Conservation (phyloP, 2,888 invertebrate genomes). For the Opisthograptis luteolata region DNA sequence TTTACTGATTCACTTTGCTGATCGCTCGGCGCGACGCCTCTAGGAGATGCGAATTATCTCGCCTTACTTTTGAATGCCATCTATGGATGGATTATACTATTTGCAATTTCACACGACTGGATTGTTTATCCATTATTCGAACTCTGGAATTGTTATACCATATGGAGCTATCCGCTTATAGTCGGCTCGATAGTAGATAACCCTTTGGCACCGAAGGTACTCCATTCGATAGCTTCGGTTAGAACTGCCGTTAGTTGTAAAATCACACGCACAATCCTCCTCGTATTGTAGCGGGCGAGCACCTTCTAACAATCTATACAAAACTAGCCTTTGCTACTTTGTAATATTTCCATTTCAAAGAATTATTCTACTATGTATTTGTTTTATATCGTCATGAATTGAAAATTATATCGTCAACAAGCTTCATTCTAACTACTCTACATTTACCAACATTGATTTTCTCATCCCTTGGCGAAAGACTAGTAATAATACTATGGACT, state of each 20-base stretch:
- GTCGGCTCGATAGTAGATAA: conserved; percentile 73
- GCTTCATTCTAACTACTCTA: not conserved
- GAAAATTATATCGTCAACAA: not conserved
- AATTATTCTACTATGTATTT: not conserved
- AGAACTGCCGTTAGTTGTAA: conserved; percentile 74
- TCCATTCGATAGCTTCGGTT: conserved; percentile 67
- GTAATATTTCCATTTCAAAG: not conserved
- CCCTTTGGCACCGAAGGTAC: conserved; percentile 67
- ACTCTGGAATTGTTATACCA: conserved; percentile 45
- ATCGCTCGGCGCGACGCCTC: conserved; percentile 18
- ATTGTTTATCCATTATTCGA: conserved; percentile 26
- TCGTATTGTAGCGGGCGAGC: conserved; percentile 49
- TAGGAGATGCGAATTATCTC: conserved; percentile 12
- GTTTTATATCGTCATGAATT: too few species aligned
- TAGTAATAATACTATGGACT: not conserved
- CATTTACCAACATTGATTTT: too few species aligned
- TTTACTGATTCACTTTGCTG: conserved; percentile 35
- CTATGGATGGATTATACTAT: conserved; percentile 15
- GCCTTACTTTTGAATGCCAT: conserved; percentile 10
- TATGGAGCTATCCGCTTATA: conserved; percentile 49
- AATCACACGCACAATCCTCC: conserved; percentile 71
- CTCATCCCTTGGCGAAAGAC: too few species aligned
- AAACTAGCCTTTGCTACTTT: not conserved
- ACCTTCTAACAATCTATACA: conserved; percentile 35
- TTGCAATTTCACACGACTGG: conserved; percentile 28